phyloP scores from a whole-genome alignment of 2,888 invertebrate species.

The Ophion costatus region DNA sequence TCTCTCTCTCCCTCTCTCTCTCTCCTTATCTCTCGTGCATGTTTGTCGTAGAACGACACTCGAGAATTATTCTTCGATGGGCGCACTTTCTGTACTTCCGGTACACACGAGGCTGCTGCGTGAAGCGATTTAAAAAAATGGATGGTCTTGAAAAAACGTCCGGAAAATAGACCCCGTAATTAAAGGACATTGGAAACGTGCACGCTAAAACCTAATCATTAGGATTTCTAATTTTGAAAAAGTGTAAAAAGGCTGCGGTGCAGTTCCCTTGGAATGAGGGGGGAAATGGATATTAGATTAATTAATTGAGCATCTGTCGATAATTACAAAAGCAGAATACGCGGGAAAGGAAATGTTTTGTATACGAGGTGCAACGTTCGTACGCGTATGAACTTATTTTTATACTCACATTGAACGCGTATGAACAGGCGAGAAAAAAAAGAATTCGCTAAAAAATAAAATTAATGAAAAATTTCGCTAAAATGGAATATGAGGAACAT shows the following conservation, averaged over 20 bases:
- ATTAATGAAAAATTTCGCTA: background rate
- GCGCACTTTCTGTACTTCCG: constrained; percentile 41
- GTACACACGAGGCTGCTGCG: constrained; percentile 17
- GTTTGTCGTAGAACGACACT: constrained; percentile 33
- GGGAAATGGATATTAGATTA: background rate
- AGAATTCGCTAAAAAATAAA: background rate
- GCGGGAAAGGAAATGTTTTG: background rate
- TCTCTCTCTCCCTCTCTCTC: constrained; percentile 43
- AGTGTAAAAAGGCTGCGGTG: background rate
- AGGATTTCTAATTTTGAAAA: background rate
- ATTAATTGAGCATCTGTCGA: background rate
- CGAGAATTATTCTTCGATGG: constrained; percentile 20
- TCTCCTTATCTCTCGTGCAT: background rate
- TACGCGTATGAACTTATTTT: background rate
- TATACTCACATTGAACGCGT: background rate
- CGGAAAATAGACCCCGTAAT: background rate
- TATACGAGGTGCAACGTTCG: background rate
- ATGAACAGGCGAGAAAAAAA: too few relatives aligned
- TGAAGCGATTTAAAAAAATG: constrained; percentile 3
- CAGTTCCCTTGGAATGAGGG: background rate
- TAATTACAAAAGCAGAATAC: background rate
- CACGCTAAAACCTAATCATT: background rate
- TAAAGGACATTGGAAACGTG: constrained; percentile 1
- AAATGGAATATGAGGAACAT: background rate
- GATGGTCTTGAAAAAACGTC: background rate